phyloP scores from a whole-genome alignment of 2,797 vertebrate species.

The Melanotaenia trifasciata region DNA sequence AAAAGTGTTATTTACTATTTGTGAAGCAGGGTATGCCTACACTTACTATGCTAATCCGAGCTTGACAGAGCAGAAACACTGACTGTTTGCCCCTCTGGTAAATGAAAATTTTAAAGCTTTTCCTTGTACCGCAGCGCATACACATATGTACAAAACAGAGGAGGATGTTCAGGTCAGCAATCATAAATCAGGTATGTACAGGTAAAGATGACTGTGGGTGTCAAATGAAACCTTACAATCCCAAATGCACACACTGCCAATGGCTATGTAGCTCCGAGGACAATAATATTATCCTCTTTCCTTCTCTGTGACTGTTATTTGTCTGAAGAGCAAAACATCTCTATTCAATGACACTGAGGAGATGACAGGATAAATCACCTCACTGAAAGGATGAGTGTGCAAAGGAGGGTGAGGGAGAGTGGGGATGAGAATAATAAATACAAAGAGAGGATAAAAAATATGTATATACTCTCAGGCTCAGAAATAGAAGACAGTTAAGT shows the following conservation, averaged over 20 bases:
- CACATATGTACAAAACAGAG: background rate
- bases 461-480: conserved; percentile 7
- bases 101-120: conserved; percentile 13
- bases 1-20: conserved; percentile 54
- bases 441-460: conserved; percentile 33
- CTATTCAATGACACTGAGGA: conserved; percentile 73
- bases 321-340: conserved; percentile 69
- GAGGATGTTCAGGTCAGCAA: background rate
- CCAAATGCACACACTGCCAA: background rate
- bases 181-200: conserved; percentile 9
- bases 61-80: conserved; percentile 21
- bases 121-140: background rate
- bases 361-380: conserved; percentile 74
- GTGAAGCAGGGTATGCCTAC: conserved; percentile 38
- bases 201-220: background rate
- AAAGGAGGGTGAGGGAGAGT: conserved; percentile 35
- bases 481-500: conserved; percentile 28
- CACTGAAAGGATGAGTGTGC: conserved; percentile 45
- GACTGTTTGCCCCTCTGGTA: conserved; percentile 7
- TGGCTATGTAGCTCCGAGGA: conserved; percentile 56
- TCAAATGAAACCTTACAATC: conserved; percentile 3
- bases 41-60: conserved; percentile 53
- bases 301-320: conserved; percentile 68
- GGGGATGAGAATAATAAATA: conserved; percentile 31
- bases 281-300: conserved; percentile 72